A percentile compares a stretch with the other conserved stretches of the same genome.
phyloP scores from a whole-genome alignment of 2,797 vertebrate species.

The Pelodytes ibericus region DNA sequence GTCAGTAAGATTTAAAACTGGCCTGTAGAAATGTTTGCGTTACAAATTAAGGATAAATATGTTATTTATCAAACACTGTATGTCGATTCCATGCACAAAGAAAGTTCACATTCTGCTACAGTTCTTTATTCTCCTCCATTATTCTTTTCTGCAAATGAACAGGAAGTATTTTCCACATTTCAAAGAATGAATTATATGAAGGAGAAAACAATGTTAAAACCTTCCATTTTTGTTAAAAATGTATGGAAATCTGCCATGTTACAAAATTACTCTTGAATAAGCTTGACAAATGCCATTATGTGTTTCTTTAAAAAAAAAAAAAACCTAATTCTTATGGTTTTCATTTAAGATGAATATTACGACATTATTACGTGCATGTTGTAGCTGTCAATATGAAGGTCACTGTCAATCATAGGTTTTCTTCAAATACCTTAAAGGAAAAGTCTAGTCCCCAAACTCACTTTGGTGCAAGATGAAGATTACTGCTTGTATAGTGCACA shows the following conservation, averaged over 20 bases:
- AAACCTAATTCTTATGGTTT: too few species aligned
- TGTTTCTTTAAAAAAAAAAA: too few species aligned
- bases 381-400: too few species aligned
- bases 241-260: not conserved
- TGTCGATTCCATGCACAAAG: not conserved
- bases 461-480: too few species aligned
- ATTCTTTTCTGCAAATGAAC: not conserved
- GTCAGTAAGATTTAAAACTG: conserved; percentile 26
- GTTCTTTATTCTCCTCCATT: not conserved
- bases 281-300: not conserved
- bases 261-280: not conserved
- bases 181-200: not conserved
- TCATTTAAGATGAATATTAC: too few species aligned
- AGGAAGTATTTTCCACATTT: not conserved
- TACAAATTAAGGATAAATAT: conserved; percentile 26
- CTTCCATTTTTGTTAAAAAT: not conserved
- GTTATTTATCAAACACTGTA: not conserved
- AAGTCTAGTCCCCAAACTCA: too few species aligned
- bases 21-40: conserved; percentile 25
- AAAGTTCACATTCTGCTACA: not conserved
- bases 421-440: too few species aligned
- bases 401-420: too few species aligned
- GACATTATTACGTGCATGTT: too few species aligned
- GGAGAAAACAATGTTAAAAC: not conserved
- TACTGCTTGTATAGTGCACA: too few species aligned